Conservation (phyloP, 2,888 invertebrate genomes). For the Caenorhabditis japonica region DNA sequence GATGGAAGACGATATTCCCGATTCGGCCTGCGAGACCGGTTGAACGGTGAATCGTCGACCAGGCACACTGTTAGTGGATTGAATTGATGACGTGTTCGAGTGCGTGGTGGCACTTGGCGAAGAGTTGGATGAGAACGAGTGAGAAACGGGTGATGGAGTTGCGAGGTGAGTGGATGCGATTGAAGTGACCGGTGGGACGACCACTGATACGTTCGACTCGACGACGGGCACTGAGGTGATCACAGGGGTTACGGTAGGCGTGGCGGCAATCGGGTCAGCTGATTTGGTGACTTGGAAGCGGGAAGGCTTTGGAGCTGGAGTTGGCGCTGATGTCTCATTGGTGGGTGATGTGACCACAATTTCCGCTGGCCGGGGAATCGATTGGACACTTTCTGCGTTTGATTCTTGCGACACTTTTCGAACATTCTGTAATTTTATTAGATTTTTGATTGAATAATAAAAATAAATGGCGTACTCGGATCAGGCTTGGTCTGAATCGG, state of each 20-base stretch:
- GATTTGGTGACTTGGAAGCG: constrained; percentile 58
- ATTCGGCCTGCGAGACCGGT: constrained; percentile 56
- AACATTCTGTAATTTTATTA: constrained; percentile 27
- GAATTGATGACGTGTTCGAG: constrained; percentile 62
- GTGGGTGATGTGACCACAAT: constrained; percentile 38
- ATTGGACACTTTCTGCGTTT: constrained; percentile 36
- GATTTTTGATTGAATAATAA: no score
- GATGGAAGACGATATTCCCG: constrained; percentile 58
- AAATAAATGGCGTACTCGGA: no score
- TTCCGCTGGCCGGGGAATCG: constrained; percentile 30
- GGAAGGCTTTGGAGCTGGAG: constrained; percentile 44
- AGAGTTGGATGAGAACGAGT: constrained; percentile 56
- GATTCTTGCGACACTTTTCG: constrained; percentile 42
- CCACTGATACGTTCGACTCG: constrained; percentile 17
- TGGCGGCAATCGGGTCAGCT: constrained; percentile 28
- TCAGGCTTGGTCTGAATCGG: no score
- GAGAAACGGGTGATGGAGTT: constrained; percentile 48
- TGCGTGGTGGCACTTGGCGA: constrained; percentile 63
- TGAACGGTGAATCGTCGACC: constrained; percentile 61
- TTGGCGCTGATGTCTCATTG: neutral
- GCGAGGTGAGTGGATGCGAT: constrained; percentile 26
- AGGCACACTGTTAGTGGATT: constrained; percentile 44
- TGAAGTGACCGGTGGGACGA: constrained; percentile 26
- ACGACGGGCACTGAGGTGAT: constrained; percentile 21
- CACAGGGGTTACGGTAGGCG: constrained; percentile 7